phyloP scores from a whole-genome alignment of 2,113 vertebrate genomes.

The Zapornia atra region DNA sequence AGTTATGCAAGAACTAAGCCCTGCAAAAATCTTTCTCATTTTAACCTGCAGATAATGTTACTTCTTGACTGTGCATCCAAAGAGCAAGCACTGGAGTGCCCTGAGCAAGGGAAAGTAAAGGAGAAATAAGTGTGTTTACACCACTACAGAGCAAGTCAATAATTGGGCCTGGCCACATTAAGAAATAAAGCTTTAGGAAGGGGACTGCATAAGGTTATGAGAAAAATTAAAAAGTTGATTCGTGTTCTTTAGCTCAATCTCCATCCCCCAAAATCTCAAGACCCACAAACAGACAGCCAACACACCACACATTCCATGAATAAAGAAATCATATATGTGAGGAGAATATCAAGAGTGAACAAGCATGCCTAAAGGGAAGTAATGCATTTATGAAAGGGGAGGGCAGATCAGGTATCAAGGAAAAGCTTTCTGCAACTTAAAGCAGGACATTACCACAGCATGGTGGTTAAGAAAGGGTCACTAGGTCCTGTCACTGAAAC shows the following conservation, averaged over 20 bases:
- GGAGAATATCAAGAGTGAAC: background rate
- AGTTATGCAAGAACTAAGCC: background rate
- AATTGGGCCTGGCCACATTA: background rate
- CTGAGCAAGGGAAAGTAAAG: background rate
- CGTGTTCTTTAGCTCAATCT: background rate
- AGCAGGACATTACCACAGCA: conserved; percentile 35
- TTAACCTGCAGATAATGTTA: background rate
- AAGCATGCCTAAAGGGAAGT: conserved; percentile 1
- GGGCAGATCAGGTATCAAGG: conserved; percentile 16
- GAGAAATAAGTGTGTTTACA: background rate
- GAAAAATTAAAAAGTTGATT: background rate
- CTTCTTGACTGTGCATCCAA: background rate
- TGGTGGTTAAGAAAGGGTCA: conserved; percentile 9
- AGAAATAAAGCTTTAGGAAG: background rate
- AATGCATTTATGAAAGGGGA: background rate
- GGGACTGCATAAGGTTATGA: background rate
- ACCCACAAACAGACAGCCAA: background rate
- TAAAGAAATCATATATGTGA: background rate
- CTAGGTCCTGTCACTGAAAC: conserved; percentile 4
- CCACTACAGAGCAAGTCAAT: background rate
- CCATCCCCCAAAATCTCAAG: background rate
- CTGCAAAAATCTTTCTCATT: background rate
- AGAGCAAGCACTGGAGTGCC: background rate
- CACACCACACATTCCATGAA: background rate
- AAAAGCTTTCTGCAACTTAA: conserved; percentile 35